Conservation (phyloP, 2,797 vertebrate genomes). For the Clarias fuscus region DNA sequence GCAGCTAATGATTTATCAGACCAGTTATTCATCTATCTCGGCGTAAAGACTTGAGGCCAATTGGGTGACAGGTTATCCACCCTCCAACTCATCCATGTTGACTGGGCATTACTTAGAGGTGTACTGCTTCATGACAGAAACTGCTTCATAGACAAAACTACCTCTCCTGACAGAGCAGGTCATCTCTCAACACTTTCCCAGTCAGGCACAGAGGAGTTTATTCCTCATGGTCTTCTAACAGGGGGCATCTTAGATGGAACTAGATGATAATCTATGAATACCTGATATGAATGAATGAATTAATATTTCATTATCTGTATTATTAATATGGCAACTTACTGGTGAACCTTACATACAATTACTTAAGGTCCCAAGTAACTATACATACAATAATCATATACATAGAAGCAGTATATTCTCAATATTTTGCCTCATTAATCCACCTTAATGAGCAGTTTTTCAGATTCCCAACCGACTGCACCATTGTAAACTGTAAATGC, state of each 20-base stretch:
- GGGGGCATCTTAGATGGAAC: not conserved
- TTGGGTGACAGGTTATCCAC: not conserved
- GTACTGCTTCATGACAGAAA: not conserved
- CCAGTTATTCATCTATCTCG: not conserved
- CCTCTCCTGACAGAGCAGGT: not conserved
- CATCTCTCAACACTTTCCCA: not conserved
- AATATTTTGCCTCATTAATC: too few species aligned
- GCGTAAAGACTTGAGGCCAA: not conserved
- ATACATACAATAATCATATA: too few species aligned
- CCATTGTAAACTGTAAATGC: too few species aligned
- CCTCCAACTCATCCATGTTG: too few species aligned
- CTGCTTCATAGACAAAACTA: not conserved
- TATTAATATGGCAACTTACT: too few species aligned
- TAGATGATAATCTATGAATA: not conserved
- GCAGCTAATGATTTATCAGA: not conserved
- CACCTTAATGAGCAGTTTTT: too few species aligned
- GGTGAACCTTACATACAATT: too few species aligned
- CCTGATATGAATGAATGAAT: not conserved
- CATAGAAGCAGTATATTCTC: too few species aligned
- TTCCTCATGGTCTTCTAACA: not conserved
- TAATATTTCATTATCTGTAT: too few species aligned
- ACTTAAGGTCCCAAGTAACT: too few species aligned
- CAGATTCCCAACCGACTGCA: too few species aligned
- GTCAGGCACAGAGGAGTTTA: not conserved
- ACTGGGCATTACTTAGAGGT: not conserved